phyloP scores from a whole-genome alignment of 2,797 vertebrate genomes.

The Gymnocypris eckloni region DNA sequence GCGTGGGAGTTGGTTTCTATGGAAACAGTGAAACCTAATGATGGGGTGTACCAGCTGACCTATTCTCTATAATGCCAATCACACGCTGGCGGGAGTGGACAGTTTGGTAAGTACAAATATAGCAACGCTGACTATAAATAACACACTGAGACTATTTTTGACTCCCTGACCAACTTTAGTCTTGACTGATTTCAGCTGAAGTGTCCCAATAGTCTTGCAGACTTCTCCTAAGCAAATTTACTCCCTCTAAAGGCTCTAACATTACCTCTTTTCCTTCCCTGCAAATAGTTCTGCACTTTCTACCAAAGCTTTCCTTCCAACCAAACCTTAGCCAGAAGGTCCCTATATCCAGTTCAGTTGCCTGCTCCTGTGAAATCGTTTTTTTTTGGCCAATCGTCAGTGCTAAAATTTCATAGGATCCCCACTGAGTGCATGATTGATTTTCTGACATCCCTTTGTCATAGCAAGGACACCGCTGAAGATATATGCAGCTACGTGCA shows the following conservation, averaged over 20 bases:
- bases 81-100: slow-evolving; percentile 88
- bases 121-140: neutral
- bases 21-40: slow-evolving; percentile 96
- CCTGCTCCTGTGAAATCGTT: neutral
- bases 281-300: slow-evolving; percentile 11
- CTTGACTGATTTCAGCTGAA: neutral
- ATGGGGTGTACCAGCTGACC: slow-evolving; percentile 92
- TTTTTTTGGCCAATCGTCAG: neutral
- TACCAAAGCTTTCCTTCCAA: neutral
- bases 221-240: neutral
- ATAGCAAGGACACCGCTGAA: slow-evolving; percentile 3
- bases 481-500: neutral
- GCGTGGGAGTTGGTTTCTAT: slow-evolving; percentile 94
- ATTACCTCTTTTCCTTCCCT: neutral
- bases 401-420: slow-evolving; percentile 6
- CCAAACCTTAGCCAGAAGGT: slow-evolving; percentile 19
- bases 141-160: neutral
- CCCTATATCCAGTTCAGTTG: slow-evolving; percentile 12
- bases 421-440: slow-evolving; percentile 30
- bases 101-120: slow-evolving; percentile 82
- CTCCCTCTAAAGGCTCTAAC: neutral
- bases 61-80: slow-evolving; percentile 93
- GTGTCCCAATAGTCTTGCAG: neutral
- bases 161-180: neutral
- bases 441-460: slow-evolving; percentile 22